Percentiles rank a stretch among this genome's conserved stretches.
Conservation (phyloP, 2,888 invertebrate genomes). For the Andrena camellia region DNA sequence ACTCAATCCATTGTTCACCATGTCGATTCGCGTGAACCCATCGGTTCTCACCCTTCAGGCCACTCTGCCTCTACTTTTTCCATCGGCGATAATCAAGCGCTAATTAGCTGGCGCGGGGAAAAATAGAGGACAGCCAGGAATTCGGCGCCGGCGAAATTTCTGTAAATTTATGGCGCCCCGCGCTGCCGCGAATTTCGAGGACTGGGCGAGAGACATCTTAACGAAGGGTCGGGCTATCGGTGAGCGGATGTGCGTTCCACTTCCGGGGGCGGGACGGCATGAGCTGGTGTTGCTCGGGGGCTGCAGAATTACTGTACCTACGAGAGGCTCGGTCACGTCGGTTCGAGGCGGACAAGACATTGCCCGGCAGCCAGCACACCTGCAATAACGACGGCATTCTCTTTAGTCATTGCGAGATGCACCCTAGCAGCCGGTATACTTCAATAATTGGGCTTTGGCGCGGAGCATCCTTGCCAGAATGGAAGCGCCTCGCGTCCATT, state of each 20-base stretch:
- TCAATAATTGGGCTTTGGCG: slow-evolving; percentile 65
- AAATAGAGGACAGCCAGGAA: slow-evolving; percentile 20
- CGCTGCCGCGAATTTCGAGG: slow-evolving; percentile 67
- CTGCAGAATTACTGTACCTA: slow-evolving; percentile 64
- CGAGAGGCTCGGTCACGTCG: neutral
- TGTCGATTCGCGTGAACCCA: no score
- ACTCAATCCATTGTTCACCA: no score
- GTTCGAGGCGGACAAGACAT: slow-evolving; percentile 55
- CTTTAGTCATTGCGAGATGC: slow-evolving; percentile 59
- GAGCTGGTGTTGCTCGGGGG: slow-evolving; percentile 39
- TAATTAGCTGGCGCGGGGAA: slow-evolving; percentile 52
- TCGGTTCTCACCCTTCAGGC: no score
- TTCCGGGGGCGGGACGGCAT: slow-evolving; percentile 68
- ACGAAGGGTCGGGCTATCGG: slow-evolving; percentile 77
- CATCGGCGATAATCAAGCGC: slow-evolving; percentile 59
- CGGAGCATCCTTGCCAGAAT: slow-evolving; percentile 48
- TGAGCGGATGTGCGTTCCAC: slow-evolving; percentile 73
- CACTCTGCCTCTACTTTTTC: slow-evolving; percentile 36
- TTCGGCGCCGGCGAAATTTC: slow-evolving; percentile 64
- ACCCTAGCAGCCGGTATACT: slow-evolving; percentile 49
- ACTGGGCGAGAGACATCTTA: slow-evolving; percentile 73
- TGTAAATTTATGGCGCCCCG: slow-evolving; percentile 71
- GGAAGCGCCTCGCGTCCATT: slow-evolving; percentile 29
- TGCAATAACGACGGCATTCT: slow-evolving; percentile 67
- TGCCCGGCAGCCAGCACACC: slow-evolving; percentile 36